Evolutionary conservation across 2,113 vertebrate genomes (phyloP).

Genomic region (Paralichthys olivaceus): DNA sequence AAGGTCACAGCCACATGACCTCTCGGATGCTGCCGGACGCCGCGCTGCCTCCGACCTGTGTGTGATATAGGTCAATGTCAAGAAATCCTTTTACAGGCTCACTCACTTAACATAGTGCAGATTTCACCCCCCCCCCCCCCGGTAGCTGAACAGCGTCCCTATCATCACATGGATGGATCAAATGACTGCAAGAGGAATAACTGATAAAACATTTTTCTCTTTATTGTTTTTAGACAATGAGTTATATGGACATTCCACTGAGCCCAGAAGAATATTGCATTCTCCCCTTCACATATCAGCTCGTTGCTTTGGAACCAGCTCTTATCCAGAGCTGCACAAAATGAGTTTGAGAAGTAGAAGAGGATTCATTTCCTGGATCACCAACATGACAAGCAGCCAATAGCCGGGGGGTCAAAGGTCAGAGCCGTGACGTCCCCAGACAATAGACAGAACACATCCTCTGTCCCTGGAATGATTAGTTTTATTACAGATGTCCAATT

Average conservation of each 20-base stretch:
- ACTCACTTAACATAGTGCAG: not conserved
- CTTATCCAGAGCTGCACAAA: not conserved
- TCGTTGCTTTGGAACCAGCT: not conserved
- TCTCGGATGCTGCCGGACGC: constrained; percentile 22
- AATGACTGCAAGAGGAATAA: not conserved
- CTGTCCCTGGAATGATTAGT: constrained; percentile 1
- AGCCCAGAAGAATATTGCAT: not conserved
- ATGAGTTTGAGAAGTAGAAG: constrained; percentile 13
- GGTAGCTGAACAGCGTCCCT: too few relatives aligned
- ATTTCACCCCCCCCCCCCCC: too few relatives aligned
- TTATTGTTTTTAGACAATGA: too few relatives aligned
- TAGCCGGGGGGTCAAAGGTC: constrained; percentile 50
- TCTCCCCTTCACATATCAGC: not conserved
- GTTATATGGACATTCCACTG: not conserved
- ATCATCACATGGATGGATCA: not conserved
- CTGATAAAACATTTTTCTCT: too few relatives aligned
- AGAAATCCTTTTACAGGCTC: not conserved
- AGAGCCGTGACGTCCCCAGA: not conserved
- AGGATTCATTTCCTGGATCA: constrained; percentile 38
- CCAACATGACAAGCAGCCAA: constrained; percentile 5
- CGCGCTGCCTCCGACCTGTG: not conserved
- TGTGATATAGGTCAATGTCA: not conserved
- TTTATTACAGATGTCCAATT: not conserved
- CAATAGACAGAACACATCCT: constrained; percentile 40
- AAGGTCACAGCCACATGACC: constrained; percentile 49